phyloP scores from a whole-genome alignment of 2,888 invertebrate species.

The Harmothoe impar region DNA sequence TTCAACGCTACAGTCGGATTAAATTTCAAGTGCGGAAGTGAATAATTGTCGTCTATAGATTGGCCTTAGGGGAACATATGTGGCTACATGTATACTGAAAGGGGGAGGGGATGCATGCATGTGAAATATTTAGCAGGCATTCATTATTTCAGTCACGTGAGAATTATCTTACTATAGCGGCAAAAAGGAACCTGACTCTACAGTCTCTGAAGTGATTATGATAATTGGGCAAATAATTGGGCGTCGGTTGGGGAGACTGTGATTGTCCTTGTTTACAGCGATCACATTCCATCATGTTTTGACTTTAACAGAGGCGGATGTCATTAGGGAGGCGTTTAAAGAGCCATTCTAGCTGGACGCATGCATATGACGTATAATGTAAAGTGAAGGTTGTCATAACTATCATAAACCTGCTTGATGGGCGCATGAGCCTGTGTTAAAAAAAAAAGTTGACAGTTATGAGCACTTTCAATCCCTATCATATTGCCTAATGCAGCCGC shows the following conservation, averaged over 20 bases:
- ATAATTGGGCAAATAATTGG: background rate
- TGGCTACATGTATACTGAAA: background rate
- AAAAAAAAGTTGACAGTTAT: background rate
- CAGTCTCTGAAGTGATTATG: background rate
- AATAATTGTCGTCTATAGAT: background rate
- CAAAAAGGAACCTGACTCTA: background rate
- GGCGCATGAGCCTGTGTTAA: background rate
- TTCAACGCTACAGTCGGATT: background rate
- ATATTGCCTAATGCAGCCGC: background rate
- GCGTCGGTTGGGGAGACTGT: slow-evolving; percentile 19
- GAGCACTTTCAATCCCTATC: background rate
- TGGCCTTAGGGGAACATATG: background rate
- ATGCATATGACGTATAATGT: background rate
- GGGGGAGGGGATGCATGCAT: background rate
- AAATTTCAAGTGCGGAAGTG: slow-evolving; percentile 24
- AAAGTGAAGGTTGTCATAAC: background rate
- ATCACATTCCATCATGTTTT: slow-evolving; percentile 40
- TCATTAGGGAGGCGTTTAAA: background rate
- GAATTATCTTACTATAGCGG: background rate
- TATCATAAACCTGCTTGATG: background rate
- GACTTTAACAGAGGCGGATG: slow-evolving; percentile 9
- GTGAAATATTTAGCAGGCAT: background rate
- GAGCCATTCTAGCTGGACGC: background rate
- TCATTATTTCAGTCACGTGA: background rate
- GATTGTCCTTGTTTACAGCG: slow-evolving; percentile 8